phyloP scores from a whole-genome alignment of 1,140 invertebrate species.

The Sarcophaga peregrina region DNA sequence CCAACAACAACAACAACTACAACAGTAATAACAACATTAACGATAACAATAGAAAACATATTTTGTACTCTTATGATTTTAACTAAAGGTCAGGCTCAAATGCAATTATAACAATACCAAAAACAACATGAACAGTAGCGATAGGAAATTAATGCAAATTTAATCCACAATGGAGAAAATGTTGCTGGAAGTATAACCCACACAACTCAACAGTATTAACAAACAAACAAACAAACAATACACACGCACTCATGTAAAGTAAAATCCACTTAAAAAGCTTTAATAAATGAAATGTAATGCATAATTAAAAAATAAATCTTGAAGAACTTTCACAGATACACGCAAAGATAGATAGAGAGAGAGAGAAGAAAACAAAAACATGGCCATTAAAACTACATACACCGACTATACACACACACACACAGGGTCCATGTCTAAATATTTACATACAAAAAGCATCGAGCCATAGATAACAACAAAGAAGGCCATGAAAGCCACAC shows the following conservation, averaged over 20 bases:
- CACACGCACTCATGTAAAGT: background rate
- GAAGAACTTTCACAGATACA: background rate
- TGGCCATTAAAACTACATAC: too few species aligned
- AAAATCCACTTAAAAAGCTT: conserved; percentile 13
- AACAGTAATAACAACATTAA: background rate
- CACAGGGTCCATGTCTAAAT: too few species aligned
- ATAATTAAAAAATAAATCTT: conserved; percentile 23
- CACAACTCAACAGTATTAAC: background rate
- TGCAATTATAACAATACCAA: conserved; percentile 22
- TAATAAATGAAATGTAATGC: conserved; percentile 10
- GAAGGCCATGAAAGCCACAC: too few species aligned
- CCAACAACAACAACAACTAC: background rate
- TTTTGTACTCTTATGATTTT: background rate
- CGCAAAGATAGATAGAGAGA: background rate
- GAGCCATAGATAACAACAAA: too few species aligned
- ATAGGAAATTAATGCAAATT: background rate
- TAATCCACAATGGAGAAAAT: background rate
- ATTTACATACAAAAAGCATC: too few species aligned
- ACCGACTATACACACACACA: too few species aligned
- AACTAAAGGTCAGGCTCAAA: conserved; percentile 16
- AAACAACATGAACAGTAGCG: background rate
- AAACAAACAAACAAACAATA: too few species aligned
- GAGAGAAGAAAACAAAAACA: background rate
- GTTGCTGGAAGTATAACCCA: background rate
- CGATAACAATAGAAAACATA: background rate